A percentile compares a stretch with the other conserved stretches of the same genome.
phyloP scores from a whole-genome alignment of 2,113 vertebrate genomes.

The Miniopterus natalensis region DNA sequence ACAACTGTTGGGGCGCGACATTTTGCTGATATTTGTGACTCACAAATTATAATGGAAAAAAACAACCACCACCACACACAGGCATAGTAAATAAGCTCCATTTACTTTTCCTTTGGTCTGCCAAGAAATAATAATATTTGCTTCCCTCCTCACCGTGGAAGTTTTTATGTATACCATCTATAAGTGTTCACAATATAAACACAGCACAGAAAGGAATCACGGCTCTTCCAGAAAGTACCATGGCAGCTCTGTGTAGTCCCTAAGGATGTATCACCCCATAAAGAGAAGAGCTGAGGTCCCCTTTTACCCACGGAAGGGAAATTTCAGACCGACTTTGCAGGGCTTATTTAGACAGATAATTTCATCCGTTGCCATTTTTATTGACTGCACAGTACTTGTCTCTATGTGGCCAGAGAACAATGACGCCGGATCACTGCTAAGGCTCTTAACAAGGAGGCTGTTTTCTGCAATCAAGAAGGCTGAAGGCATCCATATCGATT shows the following conservation, averaged over 20 bases:
- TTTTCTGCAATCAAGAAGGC: not conserved
- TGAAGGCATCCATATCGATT: not conserved
- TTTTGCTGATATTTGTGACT: constrained; percentile 52
- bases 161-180: constrained; percentile 31
- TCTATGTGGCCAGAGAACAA: not conserved
- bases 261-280: not conserved
- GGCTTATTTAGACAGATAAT: constrained; percentile 3
- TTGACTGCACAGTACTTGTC: not conserved
- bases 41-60: constrained; percentile 19
- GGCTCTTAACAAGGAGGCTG: not conserved
- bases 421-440: not conserved
- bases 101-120: constrained; percentile 55
- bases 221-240: constrained; percentile 43
- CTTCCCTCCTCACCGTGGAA: constrained; percentile 38
- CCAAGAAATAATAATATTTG: constrained; percentile 64
- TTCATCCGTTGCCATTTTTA: not conserved
- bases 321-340: not conserved
- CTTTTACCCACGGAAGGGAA: not conserved
- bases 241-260: not conserved
- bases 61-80: not conserved
- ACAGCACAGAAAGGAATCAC: constrained; percentile 17
- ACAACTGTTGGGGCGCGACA: not conserved
- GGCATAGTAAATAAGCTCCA: constrained; percentile 25
- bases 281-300: not conserved
- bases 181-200: constrained; percentile 68